These are phyloP conservation scores for Zaprionus capensis DNA, from an alignment of 1,140 invertebrate species.

Conservation along the genomic window DNA sequence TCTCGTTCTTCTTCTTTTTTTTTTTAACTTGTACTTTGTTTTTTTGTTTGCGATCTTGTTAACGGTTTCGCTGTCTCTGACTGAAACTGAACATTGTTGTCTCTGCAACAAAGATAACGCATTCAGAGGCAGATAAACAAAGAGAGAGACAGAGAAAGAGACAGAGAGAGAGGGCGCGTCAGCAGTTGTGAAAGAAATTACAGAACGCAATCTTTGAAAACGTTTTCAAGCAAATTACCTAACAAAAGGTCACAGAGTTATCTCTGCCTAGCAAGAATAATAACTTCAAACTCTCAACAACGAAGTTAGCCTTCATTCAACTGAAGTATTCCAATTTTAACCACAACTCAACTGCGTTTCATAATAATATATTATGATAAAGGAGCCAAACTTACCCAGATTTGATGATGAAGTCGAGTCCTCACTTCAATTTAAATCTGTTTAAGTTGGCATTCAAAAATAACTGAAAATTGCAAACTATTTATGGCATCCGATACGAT, in stretches of 20 bases:
- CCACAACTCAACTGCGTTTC: too few relatives aligned
- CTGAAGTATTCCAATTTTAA: neutral
- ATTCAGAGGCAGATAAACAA: constrained; percentile 35
- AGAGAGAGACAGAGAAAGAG: constrained; percentile 36
- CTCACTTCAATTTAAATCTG: too few relatives aligned
- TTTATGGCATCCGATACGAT: neutral
- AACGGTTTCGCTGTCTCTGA: constrained; percentile 23
- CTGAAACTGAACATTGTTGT: constrained; percentile 33
- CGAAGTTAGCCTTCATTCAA: neutral
- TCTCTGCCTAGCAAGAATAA: neutral
- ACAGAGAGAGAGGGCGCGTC: neutral
- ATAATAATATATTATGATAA: too few relatives aligned
- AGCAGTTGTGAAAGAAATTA: constrained; percentile 45
- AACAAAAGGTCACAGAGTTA: constrained; percentile 13
- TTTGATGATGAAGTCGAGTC: too few relatives aligned
- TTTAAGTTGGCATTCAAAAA: neutral
- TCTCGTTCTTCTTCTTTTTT: constrained; percentile 2
- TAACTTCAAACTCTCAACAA: neutral
- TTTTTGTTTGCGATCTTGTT: constrained; percentile 39
- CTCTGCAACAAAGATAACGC: constrained; percentile 68
- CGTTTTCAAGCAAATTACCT: constrained; percentile 35
- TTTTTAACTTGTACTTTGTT: constrained; percentile 20
- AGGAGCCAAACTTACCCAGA: too few relatives aligned
- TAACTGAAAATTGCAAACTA: neutral
- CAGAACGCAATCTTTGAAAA: constrained; percentile 20